phyloP scores from a whole-genome alignment of 2,113 vertebrate genomes.

The Bubo bubo region DNA sequence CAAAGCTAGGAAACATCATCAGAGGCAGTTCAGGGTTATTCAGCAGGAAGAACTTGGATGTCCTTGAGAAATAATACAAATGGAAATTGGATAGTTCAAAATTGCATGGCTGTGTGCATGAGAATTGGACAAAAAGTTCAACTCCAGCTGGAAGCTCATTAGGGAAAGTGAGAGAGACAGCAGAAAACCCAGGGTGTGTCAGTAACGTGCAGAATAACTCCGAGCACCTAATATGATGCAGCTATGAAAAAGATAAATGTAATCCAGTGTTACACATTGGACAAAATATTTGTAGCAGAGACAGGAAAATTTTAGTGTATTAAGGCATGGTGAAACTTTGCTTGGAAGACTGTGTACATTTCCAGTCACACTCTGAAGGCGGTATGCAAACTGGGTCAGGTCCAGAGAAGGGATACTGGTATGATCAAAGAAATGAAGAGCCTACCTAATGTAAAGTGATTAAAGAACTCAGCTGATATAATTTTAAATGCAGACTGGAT shows the following conservation, averaged over 20 bases:
- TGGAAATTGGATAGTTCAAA: background rate
- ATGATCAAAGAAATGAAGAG: slow-evolving; percentile 39
- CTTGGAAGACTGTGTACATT: background rate
- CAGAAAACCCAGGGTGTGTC: background rate
- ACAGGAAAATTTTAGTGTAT: background rate
- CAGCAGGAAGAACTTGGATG: background rate
- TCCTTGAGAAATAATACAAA: background rate
- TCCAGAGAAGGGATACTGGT: background rate
- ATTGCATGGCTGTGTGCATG: background rate
- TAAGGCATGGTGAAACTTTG: background rate
- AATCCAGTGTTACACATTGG: background rate
- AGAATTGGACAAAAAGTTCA: background rate
- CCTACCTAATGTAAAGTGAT: slow-evolving; percentile 18
- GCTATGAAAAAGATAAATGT: background rate
- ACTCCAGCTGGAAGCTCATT: background rate
- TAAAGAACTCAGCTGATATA: slow-evolving; percentile 5
- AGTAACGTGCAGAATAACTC: background rate
- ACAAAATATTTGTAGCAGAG: background rate
- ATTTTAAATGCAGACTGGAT: background rate
- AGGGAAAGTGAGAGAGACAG: background rate
- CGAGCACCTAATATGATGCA: background rate
- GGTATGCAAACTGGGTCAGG: background rate
- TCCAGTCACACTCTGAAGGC: background rate
- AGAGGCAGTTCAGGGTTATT: background rate
- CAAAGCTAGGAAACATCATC: background rate